A percentile compares a stretch with the other conserved stretches of the same genome.
Evolutionary conservation across 2,797 vertebrate species (phyloP).

Genomic region (Pantherophis vulpinus): DNA sequence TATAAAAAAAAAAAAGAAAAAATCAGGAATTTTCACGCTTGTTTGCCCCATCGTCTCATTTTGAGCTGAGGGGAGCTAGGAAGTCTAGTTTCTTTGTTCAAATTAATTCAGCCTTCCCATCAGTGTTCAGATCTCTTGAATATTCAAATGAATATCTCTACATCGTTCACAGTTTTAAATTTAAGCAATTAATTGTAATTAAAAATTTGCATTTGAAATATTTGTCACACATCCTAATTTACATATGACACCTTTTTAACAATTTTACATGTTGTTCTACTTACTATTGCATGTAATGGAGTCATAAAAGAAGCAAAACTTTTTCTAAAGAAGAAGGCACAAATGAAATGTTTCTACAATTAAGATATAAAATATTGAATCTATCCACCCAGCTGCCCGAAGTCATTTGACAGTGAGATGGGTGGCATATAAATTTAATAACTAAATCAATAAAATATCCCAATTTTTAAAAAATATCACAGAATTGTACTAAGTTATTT

Average conservation of each 20-base stretch:
- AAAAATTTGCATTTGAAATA: background rate
- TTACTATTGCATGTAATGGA: background rate
- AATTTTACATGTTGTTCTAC: constrained; percentile 7
- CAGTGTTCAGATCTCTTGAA: background rate
- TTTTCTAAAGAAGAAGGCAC: constrained; percentile 1
- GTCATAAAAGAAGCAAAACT: background rate
- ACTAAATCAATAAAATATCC: background rate
- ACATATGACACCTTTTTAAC: background rate
- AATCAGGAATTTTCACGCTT: background rate
- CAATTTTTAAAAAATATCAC: background rate
- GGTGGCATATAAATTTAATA: too few relatives aligned
- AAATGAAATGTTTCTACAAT: background rate
- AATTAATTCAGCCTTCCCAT: background rate
- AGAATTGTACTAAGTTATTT: background rate
- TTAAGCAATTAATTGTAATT: background rate
- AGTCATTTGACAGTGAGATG: too few relatives aligned
- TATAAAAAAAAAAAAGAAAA: too few relatives aligned
- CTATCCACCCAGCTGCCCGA: background rate
- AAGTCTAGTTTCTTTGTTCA: background rate
- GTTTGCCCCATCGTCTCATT: background rate
- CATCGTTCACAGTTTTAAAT: background rate
- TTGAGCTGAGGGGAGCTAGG: background rate
- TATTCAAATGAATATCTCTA: background rate
- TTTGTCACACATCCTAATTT: background rate
- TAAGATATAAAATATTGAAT: background rate